Evolutionary conservation across 2,888 invertebrate genomes (phyloP).

Genomic region (Carabus problematicus): DNA sequence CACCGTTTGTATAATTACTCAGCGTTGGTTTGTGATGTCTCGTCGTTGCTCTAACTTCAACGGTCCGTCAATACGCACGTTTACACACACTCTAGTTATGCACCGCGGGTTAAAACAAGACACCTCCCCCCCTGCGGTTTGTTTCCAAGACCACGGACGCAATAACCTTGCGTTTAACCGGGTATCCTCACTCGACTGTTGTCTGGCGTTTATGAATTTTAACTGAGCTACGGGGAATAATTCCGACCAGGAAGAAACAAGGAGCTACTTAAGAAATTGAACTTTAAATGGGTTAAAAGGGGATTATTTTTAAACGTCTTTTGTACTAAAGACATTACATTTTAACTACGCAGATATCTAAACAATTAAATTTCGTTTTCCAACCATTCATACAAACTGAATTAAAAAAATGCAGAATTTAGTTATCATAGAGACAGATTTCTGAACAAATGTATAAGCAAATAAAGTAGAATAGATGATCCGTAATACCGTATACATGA

Average conservation of each 20-base stretch:
- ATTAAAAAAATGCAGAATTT: no score
- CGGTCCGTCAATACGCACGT: slow-evolving; percentile 4
- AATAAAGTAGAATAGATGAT: no score
- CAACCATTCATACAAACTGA: no score
- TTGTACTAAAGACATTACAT: slow-evolving; percentile 5
- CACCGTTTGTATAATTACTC: no score
- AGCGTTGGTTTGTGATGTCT: slow-evolving; percentile 3
- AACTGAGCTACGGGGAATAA: slow-evolving; percentile 38
- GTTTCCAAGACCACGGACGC: slow-evolving; percentile 29
- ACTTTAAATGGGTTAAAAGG: slow-evolving; percentile 18
- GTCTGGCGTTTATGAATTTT: slow-evolving; percentile 36
- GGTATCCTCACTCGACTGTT: not conserved
- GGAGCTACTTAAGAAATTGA: slow-evolving; percentile 26
- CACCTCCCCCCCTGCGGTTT: slow-evolving; percentile 26
- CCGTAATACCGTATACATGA: no score
- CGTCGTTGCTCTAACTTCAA: slow-evolving; percentile 13
- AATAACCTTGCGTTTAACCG: slow-evolving; percentile 28
- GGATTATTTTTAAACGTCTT: slow-evolving; percentile 20
- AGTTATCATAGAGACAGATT: no score
- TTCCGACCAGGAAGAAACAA: slow-evolving; percentile 18
- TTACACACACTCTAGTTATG: not conserved
- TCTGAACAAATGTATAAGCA: no score
- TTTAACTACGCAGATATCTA: not conserved
- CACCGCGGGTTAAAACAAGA: not conserved
- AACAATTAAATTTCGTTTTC: no score